phyloP scores from a whole-genome alignment of 2,888 invertebrate species.

The Melikaiella ostensackeni region DNA sequence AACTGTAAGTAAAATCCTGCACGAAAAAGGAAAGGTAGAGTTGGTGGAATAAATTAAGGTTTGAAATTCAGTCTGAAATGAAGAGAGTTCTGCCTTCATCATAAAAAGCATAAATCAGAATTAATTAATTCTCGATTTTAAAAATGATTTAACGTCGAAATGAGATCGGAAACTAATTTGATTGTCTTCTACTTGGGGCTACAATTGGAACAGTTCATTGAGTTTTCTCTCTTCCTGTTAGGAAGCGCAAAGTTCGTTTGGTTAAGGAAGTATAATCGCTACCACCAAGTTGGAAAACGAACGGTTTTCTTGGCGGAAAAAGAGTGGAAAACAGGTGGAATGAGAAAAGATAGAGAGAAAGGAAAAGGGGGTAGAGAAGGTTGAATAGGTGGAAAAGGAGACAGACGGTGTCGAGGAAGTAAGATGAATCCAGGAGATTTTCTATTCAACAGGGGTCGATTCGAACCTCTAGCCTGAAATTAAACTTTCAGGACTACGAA shows the following conservation, averaged over 20 bases:
- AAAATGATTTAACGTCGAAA: slow-evolving; percentile 34
- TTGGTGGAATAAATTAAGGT: no score
- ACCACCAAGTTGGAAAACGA: slow-evolving; percentile 43
- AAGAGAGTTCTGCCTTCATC: neutral
- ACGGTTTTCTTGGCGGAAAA: slow-evolving; percentile 51
- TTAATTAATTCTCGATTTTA: slow-evolving; percentile 21
- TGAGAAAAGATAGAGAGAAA: slow-evolving; percentile 46
- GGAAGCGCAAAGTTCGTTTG: slow-evolving; percentile 35
- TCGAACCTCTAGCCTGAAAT: slow-evolving; percentile 51
- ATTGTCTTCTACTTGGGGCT: slow-evolving; percentile 29
- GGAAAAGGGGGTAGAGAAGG: slow-evolving; percentile 29
- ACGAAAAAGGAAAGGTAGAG: no score
- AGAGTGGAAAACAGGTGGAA: slow-evolving; percentile 52
- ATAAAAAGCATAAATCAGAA: neutral
- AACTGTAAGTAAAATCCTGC: no score
- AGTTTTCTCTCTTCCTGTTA: slow-evolving; percentile 37
- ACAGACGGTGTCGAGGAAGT: slow-evolving; percentile 34
- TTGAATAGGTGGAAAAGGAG: slow-evolving; percentile 32
- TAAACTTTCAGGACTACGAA: slow-evolving; percentile 56
- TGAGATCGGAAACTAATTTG: slow-evolving; percentile 36
- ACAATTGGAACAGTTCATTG: slow-evolving; percentile 34
- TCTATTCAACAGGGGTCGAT: slow-evolving; percentile 54
- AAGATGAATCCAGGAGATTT: slow-evolving; percentile 52
- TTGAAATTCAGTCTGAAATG: neutral
- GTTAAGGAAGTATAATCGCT: slow-evolving; percentile 39